These are phyloP conservation scores for Mastomys natalensis DNA, from an alignment of 2,113 vertebrate species.

Conservation along the genomic window DNA sequence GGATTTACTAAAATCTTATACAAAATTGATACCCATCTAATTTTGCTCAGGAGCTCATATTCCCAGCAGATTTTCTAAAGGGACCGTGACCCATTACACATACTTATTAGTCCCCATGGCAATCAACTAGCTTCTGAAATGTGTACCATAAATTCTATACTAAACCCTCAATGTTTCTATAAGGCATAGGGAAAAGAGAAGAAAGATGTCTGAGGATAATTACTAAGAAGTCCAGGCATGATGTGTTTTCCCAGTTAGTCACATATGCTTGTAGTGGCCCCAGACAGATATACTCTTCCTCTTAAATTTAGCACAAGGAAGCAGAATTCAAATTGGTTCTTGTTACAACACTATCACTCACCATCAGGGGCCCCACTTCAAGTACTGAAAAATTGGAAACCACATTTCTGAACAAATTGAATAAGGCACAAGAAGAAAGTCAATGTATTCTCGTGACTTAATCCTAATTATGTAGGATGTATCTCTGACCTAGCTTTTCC, in stretches of 20 bases:
- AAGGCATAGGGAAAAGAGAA: not conserved
- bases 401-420: not conserved
- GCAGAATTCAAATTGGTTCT: not conserved
- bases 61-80: not conserved
- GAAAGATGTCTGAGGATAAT: not conserved
- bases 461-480: not conserved
- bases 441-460: not conserved
- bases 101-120: not conserved
- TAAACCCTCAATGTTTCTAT: not conserved
- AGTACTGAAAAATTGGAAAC: not conserved
- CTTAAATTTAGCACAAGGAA: not conserved
- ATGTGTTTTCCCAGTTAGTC: not conserved
- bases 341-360: not conserved
- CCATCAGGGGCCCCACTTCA: not conserved
- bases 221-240: not conserved
- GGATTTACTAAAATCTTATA: not conserved
- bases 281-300: not conserved
- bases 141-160: not conserved
- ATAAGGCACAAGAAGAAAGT: not conserved
- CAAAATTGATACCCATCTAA: not conserved
- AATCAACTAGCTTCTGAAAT: conserved; percentile 14
- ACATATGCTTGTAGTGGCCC: not conserved
- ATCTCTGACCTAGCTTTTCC: not conserved
- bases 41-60: not conserved
- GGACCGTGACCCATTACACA: not conserved